Percentiles rank a stretch among this genome's conserved stretches.
These are phyloP conservation scores for Zaprionus gabonicus DNA, from an alignment of 1,140 invertebrate genomes.

Conservation along the genomic window DNA sequence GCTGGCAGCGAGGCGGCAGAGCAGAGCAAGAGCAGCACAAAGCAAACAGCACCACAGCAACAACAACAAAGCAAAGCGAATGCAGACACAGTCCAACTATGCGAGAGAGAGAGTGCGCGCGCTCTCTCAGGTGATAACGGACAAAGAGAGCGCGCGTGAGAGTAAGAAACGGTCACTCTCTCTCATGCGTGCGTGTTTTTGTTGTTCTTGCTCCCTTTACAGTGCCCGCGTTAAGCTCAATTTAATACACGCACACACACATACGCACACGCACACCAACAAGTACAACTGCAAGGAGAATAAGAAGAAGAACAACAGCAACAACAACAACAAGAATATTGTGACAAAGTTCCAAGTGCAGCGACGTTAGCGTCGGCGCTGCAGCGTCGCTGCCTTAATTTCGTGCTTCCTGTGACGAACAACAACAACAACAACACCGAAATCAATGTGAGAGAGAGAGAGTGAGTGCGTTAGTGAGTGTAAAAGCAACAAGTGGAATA, in stretches of 20 bases:
- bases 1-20: constrained; percentile 60
- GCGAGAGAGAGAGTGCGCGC: constrained; percentile 14
- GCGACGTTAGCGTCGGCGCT: constrained; percentile 43
- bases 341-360: constrained; percentile 70
- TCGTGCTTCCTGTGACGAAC: constrained; percentile 72
- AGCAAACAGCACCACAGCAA: constrained; percentile 4
- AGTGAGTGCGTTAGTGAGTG: constrained; percentile 29
- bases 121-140: constrained; percentile 48
- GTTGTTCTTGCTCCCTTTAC: constrained; percentile 32
- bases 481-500: constrained; percentile 76
- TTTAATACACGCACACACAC: constrained; percentile 43
- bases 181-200: constrained; percentile 2
- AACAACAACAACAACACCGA: constrained; percentile 33
- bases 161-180: constrained; percentile 9
- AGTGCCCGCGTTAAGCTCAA: constrained; percentile 28
- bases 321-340: constrained; percentile 47
- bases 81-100: constrained; percentile 69
- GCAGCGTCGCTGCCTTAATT: constrained; percentile 65
- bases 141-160: constrained; percentile 28
- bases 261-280: constrained; percentile 2
- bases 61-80: constrained; percentile 44
- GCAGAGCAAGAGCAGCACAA: constrained; percentile 31
- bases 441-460: neutral
- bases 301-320: constrained; percentile 41
- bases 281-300: constrained; percentile 37